These are phyloP conservation scores for Onthophagus sagittarius DNA, from an alignment of 2,888 invertebrate genomes.

Conservation along the genomic window DNA sequence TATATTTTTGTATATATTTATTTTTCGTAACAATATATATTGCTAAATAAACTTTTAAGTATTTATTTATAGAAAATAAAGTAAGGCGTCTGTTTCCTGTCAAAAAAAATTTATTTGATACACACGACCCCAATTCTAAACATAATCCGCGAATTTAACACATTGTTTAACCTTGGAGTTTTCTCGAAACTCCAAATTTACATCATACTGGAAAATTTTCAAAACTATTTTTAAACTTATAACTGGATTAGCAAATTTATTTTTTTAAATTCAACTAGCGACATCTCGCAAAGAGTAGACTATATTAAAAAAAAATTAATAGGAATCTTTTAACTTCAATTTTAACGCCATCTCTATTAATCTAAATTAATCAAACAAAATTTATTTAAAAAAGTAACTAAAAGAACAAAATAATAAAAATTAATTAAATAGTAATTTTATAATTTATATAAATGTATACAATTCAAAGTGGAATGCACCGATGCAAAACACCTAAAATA, in stretches of 20 bases:
- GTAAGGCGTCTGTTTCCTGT: background rate
- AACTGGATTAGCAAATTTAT: background rate
- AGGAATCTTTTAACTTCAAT: background rate
- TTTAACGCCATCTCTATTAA: background rate
- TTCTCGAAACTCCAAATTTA: background rate
- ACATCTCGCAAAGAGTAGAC: background rate
- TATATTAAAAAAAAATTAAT: background rate
- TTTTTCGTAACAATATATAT: background rate
- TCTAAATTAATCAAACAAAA: background rate
- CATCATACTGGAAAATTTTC: background rate
- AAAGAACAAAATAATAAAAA: background rate
- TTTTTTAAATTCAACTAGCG: background rate
- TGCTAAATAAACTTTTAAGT: background rate
- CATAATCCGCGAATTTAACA: background rate
- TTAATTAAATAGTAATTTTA: background rate
- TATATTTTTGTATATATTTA: slow-evolving; percentile 15
- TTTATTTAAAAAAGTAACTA: background rate
- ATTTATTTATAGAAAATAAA: background rate
- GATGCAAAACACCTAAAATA: background rate
- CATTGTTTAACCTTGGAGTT: background rate
- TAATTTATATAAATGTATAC: background rate
- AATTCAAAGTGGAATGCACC: background rate
- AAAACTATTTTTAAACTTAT: background rate
- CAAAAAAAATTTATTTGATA: background rate
- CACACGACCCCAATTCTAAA: background rate